These are phyloP conservation scores for Hedychridium roseum DNA, from an alignment of 2,888 invertebrate species.

Conservation along the genomic window DNA sequence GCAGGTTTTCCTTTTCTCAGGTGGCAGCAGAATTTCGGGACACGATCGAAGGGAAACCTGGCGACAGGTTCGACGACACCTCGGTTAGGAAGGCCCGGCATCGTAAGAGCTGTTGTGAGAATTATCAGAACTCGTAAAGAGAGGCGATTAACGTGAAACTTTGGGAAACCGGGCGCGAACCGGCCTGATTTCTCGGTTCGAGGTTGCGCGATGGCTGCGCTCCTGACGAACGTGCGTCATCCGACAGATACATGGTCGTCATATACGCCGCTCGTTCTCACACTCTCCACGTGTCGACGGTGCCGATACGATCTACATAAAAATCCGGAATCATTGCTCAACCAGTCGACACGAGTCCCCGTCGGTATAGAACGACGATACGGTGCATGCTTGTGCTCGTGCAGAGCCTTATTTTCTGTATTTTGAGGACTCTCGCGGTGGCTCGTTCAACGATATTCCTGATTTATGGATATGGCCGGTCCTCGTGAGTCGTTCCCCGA, in stretches of 20 bases:
- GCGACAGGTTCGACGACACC: no score
- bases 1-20: no score
- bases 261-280: constrained; percentile 52
- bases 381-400: background rate
- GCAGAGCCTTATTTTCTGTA: constrained; percentile 12
- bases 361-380: background rate
- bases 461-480: constrained; percentile 53
- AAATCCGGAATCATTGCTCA: constrained; percentile 51
- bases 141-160: no score
- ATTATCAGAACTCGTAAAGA: no score
- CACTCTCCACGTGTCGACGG: constrained; percentile 51
- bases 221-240: constrained; percentile 8
- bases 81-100: no score
- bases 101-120: no score
- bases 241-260: constrained; percentile 3
- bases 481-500: constrained; percentile 39
- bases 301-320: constrained; percentile 54
- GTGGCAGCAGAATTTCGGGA: no score
- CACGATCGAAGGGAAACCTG: no score
- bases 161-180: no score
- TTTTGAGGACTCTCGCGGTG: constrained; percentile 21
- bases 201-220: no score
- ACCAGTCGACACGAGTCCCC: constrained; percentile 47
- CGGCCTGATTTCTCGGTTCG: no score
- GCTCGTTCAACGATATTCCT: constrained; percentile 50